Percentiles rank a stretch among this genome's conserved stretches.
Evolutionary conservation across 1,140 invertebrate species (phyloP).

Genomic region (Coelopa frigida): DNA sequence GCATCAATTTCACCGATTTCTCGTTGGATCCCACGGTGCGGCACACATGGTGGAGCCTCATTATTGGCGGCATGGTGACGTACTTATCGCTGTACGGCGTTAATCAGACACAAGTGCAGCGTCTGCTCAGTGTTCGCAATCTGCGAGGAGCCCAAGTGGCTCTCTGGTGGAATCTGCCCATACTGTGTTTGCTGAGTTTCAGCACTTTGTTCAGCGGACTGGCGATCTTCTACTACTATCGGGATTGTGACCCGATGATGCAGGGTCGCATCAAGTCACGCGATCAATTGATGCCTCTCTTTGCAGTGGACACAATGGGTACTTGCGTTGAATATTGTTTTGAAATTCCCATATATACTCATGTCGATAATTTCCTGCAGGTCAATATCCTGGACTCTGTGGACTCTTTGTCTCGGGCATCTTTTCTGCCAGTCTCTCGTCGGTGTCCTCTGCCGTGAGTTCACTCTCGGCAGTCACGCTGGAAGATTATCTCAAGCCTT

Average conservation of each 20-base stretch:
- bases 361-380: too few species aligned
- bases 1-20: slow-evolving; percentile 55
- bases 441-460: slow-evolving; percentile 76
- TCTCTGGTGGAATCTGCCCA: slow-evolving; percentile 64
- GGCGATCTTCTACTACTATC: slow-evolving; percentile 69
- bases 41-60: slow-evolving; percentile 67
- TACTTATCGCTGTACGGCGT: slow-evolving; percentile 72
- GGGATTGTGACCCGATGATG: slow-evolving; percentile 64
- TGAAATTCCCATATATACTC: too few species aligned
- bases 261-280: slow-evolving; percentile 47
- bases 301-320: slow-evolving; percentile 68
- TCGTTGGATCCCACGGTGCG: slow-evolving; percentile 62
- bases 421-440: slow-evolving; percentile 75
- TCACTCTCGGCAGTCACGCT: slow-evolving; percentile 76
- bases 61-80: slow-evolving; percentile 66
- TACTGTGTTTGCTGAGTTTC: slow-evolving; percentile 58
- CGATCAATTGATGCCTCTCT: slow-evolving; percentile 63
- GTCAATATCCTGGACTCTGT: slow-evolving; percentile 60
- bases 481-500: slow-evolving; percentile 68
- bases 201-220: slow-evolving; percentile 70
- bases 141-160: slow-evolving; percentile 57
- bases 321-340: background rate
- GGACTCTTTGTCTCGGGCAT: slow-evolving; percentile 80
- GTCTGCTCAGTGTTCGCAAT: slow-evolving; percentile 69
- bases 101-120: slow-evolving; percentile 81